These are phyloP conservation scores for Ceyx melanurus DNA, from an alignment of 2,113 vertebrate species.

Conservation along the genomic window DNA sequence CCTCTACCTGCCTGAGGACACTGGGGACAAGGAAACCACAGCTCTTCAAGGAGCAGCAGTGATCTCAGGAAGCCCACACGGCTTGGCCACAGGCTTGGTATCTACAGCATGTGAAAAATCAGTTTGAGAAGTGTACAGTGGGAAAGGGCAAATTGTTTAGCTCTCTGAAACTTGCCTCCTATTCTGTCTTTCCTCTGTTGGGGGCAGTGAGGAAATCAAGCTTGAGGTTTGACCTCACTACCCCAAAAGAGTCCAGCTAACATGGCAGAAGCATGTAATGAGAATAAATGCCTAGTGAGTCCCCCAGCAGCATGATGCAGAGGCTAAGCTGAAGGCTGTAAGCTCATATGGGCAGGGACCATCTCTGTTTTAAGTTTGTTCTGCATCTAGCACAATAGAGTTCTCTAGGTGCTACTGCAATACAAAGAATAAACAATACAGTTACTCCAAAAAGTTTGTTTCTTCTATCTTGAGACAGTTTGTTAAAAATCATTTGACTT, in stretches of 20 bases:
- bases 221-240: not conserved
- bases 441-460: constrained; percentile 53
- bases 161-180: not conserved
- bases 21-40: constrained; percentile 41
- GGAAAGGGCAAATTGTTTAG: not conserved
- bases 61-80: constrained; percentile 45
- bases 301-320: not conserved
- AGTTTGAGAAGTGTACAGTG: not conserved
- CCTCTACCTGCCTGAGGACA: constrained; percentile 32
- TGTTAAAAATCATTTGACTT: constrained; percentile 50
- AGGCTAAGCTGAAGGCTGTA: not conserved
- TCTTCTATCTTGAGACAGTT: constrained; percentile 53
- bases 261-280: not conserved
- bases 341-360: constrained; percentile 47
- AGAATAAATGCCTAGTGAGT: not conserved
- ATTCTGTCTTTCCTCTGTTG: not conserved
- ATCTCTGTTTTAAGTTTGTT: constrained; percentile 49
- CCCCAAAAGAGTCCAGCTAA: not conserved
- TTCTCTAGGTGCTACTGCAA: constrained; percentile 62
- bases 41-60: constrained; percentile 32
- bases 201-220: not conserved
- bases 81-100: not conserved
- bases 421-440: constrained; percentile 61
- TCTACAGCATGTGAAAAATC: not conserved
- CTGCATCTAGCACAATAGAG: constrained; percentile 47